Percentiles rank a stretch among this genome's conserved stretches.
Conservation (phyloP, 2,113 vertebrate species). For the Irena cyanogastra region DNA sequence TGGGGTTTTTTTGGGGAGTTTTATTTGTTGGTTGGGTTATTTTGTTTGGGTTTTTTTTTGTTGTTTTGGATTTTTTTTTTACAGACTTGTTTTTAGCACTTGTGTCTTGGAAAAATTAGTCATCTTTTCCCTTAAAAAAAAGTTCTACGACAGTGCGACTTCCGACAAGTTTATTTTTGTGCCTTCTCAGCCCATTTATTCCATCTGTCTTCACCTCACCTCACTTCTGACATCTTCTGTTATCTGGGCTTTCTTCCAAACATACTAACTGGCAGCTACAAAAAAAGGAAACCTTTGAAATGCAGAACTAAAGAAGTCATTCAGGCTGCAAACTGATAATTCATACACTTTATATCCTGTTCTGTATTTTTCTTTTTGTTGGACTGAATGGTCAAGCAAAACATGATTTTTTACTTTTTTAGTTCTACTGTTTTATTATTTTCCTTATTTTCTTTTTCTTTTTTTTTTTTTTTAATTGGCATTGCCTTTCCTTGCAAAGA, state of each 20-base stretch:
- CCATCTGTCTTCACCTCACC: conserved; percentile 51
- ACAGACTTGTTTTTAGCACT: background rate
- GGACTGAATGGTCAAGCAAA: conserved; percentile 12
- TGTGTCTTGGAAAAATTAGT: conserved; percentile 5
- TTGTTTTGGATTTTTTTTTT: background rate
- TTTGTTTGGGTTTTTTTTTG: background rate
- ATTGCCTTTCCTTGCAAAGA: background rate
- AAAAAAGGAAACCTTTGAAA: conserved; percentile 53
- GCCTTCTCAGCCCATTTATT: conserved; percentile 46
- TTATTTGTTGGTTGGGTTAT: background rate
- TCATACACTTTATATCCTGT: conserved; percentile 45
- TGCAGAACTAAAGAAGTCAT: conserved; percentile 41
- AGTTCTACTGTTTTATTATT: background rate
- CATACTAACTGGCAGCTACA: conserved; percentile 36
- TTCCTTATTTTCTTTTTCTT: background rate
- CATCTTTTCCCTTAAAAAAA: conserved; percentile 33
- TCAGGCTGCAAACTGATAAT: conserved; percentile 34
- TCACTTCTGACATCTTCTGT: conserved; percentile 54
- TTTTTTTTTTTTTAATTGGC: background rate
- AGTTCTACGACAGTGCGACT: background rate
- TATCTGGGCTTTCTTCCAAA: conserved; percentile 63
- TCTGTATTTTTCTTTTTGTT: conserved; percentile 17
- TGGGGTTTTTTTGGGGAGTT: background rate
- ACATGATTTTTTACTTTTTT: background rate
- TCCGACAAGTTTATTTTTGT: conserved; percentile 47